Percentiles rank a stretch among this genome's conserved stretches.
Conservation (phyloP, 2,797 vertebrate species). For the Catostomus latipinnis region DNA sequence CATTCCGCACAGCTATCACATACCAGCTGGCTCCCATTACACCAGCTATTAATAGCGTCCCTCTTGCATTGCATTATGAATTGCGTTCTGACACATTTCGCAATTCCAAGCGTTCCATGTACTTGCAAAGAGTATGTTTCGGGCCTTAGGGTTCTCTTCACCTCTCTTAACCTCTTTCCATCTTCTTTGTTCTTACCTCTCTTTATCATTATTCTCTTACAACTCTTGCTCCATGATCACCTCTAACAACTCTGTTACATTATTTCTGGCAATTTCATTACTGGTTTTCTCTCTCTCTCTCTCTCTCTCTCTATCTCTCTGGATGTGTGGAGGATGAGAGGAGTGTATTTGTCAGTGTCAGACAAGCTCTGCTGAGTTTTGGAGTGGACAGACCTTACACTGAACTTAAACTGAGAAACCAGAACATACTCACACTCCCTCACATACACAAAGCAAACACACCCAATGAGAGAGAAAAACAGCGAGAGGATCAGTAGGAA, state of each 20-base stretch:
- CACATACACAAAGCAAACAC: not conserved
- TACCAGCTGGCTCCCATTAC: no score
- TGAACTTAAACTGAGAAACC: constrained; percentile 31
- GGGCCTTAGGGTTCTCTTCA: not conserved
- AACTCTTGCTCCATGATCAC: not conserved
- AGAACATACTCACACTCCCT: not conserved
- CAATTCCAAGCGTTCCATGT: not conserved
- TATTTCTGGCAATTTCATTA: not conserved
- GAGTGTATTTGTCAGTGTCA: constrained; percentile 34
- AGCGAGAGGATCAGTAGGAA: not conserved
- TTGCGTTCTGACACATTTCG: not conserved
- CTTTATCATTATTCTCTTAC: constrained; percentile 1
- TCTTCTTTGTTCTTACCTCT: not conserved
- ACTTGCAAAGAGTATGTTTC: not conserved
- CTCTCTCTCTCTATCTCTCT: not conserved
- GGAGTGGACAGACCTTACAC: constrained; percentile 30
- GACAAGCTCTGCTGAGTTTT: constrained; percentile 23
- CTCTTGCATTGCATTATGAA: not conserved
- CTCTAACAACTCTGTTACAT: not conserved
- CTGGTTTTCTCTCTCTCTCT: not conserved
- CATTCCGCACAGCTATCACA: no score
- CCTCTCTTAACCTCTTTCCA: not conserved
- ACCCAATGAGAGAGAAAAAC: not conserved
- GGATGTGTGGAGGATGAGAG: constrained; percentile 24
- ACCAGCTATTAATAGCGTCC: not conserved